These are phyloP conservation scores for Sula dactylatra DNA, from an alignment of 2,113 vertebrate species.

Conservation along the genomic window DNA sequence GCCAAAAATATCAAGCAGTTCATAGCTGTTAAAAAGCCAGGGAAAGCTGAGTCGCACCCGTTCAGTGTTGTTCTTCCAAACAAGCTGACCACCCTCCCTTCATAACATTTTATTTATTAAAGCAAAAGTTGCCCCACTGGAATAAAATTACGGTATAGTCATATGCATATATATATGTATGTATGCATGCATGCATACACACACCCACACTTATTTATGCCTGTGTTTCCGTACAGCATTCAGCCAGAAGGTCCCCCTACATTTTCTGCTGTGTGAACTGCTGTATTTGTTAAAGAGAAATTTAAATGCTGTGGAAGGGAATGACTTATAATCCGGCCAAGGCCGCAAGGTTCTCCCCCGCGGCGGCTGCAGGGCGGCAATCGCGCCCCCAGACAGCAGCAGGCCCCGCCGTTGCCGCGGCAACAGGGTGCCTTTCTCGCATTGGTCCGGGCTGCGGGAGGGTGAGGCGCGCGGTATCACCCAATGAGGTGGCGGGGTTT, in stretches of 20 bases:
- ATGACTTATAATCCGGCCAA: background rate
- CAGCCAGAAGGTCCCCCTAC: background rate
- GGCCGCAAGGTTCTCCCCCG: fast-evolving
- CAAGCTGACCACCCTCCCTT: constrained; percentile 68
- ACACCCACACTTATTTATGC: background rate
- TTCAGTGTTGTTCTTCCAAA: constrained; percentile 77
- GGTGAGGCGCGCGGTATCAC: background rate
- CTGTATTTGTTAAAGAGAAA: background rate
- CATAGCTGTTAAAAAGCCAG: constrained; percentile 77
- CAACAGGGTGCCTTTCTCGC: background rate
- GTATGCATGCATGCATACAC: background rate
- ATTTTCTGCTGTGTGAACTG: background rate
- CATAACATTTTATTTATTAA: constrained; percentile 67
- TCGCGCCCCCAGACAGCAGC: background rate
- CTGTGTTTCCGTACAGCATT: background rate
- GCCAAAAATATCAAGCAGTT: constrained; percentile 84
- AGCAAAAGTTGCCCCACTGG: background rate
- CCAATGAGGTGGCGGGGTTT: background rate
- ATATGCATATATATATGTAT: background rate
- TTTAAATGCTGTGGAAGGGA: background rate
- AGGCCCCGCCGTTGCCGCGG: background rate
- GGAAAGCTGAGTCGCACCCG: constrained; percentile 74
- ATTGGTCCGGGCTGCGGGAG: background rate
- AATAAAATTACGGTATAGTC: background rate
- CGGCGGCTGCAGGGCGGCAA: fast-evolving